A percentile compares a stretch with the other conserved stretches of the same genome.
phyloP scores from a whole-genome alignment of 2,113 vertebrate genomes.

The Boulengeromyrus knoepffleri region DNA sequence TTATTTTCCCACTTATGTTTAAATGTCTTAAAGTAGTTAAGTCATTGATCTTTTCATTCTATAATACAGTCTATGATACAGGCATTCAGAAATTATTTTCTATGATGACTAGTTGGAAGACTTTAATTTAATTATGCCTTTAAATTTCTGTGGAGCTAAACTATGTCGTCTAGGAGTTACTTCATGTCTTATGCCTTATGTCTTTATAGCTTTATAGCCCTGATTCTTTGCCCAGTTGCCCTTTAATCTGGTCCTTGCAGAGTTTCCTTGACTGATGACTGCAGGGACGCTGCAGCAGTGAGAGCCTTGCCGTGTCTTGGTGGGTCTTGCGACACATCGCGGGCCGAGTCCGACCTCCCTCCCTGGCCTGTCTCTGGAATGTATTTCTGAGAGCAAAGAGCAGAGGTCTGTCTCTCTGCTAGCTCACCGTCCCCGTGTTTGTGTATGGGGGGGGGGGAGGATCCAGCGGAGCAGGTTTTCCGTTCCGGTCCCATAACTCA shows the following conservation, averaged over 20 bases:
- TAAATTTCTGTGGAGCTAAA: neutral
- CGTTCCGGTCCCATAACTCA: slow-evolving; percentile 27
- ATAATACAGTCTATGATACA: neutral
- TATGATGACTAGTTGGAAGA: neutral
- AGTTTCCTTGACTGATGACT: neutral
- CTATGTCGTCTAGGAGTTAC: neutral
- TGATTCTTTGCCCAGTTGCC: neutral
- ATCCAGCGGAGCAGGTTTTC: slow-evolving; percentile 41
- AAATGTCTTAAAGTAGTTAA: neutral
- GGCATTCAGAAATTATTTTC: neutral
- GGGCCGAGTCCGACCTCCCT: neutral
- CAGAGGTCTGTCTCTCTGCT: neutral
- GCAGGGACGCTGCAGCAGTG: too few species aligned
- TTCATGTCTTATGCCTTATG: neutral
- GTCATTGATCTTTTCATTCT: neutral
- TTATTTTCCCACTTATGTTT: neutral
- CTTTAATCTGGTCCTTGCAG: neutral
- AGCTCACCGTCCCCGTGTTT: neutral
- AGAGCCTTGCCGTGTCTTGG: neutral
- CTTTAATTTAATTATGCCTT: neutral
- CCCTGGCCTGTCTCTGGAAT: slow-evolving; percentile 20
- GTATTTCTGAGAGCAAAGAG: neutral
- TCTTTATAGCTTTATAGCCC: neutral
- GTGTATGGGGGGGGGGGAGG: neutral
- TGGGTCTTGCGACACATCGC: neutral